phyloP scores from a whole-genome alignment of 2,797 vertebrate species.

The Pteronotus mesoamericanus region DNA sequence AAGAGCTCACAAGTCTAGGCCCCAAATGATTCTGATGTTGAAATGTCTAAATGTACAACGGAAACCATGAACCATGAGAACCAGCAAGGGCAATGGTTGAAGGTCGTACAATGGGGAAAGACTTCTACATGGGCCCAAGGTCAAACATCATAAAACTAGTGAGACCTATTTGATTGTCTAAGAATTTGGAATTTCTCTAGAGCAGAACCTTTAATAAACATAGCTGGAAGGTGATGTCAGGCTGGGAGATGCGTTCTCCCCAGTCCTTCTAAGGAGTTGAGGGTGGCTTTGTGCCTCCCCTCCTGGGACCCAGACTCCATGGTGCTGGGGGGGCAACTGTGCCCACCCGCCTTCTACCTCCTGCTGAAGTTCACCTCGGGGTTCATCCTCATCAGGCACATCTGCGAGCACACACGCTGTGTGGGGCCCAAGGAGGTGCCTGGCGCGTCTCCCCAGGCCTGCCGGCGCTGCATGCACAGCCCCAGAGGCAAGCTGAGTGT shows the following conservation, averaged over 20 bases:
- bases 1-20: neutral
- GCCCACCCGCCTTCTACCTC: fast-evolving
- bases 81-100: fast-evolving
- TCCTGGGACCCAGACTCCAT: fast-evolving
- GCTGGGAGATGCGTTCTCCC: neutral
- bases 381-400: neutral
- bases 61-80: fast-evolving
- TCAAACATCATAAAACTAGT: fast-evolving
- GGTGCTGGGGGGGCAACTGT: neutral
- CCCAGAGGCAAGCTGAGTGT: no score
- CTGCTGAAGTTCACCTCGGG: neutral
- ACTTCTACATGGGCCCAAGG: fast-evolving
- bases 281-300: neutral
- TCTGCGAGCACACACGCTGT: neutral
- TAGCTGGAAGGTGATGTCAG: neutral
- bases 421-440: neutral
- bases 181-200: neutral
- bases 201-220: no score
- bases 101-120: neutral
- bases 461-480: neutral
- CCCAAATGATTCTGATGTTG: neutral
- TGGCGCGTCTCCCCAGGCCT: neutral
- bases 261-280: neutral
- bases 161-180: neutral
- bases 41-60: fast-evolving